These are phyloP conservation scores for Aleiodes sp. DNA, from an alignment of 1,140 invertebrate genomes.

Conservation along the genomic window DNA sequence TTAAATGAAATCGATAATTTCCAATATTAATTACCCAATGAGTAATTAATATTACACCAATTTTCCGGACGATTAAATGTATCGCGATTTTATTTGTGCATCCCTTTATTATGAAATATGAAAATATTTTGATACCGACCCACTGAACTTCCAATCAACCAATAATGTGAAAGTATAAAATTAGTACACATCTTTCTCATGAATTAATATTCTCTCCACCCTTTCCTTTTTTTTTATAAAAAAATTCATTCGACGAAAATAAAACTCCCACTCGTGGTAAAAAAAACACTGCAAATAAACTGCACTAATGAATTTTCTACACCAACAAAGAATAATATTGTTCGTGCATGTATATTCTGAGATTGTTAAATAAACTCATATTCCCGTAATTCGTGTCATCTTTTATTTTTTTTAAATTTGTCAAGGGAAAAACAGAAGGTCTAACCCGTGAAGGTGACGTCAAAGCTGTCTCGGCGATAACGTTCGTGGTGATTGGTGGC, in stretches of 20 bases:
- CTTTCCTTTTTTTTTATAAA: too few species aligned
- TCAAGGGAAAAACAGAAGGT: constrained; percentile 24
- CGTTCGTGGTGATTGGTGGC: constrained; percentile 44
- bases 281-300: not conserved
- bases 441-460: constrained; percentile 62
- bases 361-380: too few species aligned
- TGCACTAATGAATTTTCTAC: not conserved
- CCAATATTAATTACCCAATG: too few species aligned
- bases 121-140: not conserved
- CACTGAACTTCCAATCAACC: too few species aligned
- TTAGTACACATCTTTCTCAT: too few species aligned
- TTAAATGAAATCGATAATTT: too few species aligned
- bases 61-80: too few species aligned
- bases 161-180: too few species aligned
- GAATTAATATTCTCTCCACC: too few species aligned
- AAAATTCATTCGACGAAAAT: too few species aligned
- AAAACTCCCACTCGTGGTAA: not conserved
- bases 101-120: not conserved
- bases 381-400: too few species aligned
- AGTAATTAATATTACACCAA: too few species aligned
- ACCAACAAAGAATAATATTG: not conserved
- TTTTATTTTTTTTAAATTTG: not conserved
- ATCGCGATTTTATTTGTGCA: not conserved
- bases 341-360: not conserved
- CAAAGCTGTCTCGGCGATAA: constrained; percentile 45